A percentile compares a stretch with the other conserved stretches of the same genome.
Evolutionary conservation across 2,113 vertebrate genomes (phyloP).

Genomic region (Microtus pennsylvanicus): DNA sequence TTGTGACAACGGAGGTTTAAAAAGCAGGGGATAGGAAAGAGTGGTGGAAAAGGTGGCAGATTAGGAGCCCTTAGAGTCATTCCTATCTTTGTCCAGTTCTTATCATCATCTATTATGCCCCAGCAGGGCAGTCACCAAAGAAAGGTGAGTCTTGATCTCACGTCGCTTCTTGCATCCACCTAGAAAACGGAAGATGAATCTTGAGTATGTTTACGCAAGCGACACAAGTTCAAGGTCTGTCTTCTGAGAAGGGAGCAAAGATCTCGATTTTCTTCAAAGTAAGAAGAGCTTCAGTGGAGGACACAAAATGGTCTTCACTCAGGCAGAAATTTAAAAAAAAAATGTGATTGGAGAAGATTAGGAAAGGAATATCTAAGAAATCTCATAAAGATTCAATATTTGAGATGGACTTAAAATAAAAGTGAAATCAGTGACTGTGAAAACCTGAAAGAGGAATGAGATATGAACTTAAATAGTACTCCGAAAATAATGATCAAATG

Average conservation of each 20-base stretch:
- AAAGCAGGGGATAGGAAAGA: not conserved
- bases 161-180: not conserved
- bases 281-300: not conserved
- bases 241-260: not conserved
- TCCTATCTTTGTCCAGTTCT: not conserved
- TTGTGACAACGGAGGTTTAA: not conserved
- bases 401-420: not conserved
- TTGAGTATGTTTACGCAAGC: not conserved
- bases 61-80: not conserved
- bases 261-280: not conserved
- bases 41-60: not conserved
- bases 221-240: not conserved
- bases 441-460: not conserved
- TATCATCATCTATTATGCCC: not conserved
- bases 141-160: not conserved
- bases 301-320: not conserved
- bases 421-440: not conserved
- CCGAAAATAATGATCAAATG: not conserved
- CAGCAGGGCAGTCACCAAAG: not conserved
- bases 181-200: not conserved
- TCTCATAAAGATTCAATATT: not conserved
- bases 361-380: not conserved
- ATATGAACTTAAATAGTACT: not conserved
- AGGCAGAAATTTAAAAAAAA: not conserved
- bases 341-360: no score